Evolutionary conservation across 1,140 invertebrate species (phyloP), one percentile per base, ranked within the genome.

Genomic region (Diploscapter pachys): DNA sequence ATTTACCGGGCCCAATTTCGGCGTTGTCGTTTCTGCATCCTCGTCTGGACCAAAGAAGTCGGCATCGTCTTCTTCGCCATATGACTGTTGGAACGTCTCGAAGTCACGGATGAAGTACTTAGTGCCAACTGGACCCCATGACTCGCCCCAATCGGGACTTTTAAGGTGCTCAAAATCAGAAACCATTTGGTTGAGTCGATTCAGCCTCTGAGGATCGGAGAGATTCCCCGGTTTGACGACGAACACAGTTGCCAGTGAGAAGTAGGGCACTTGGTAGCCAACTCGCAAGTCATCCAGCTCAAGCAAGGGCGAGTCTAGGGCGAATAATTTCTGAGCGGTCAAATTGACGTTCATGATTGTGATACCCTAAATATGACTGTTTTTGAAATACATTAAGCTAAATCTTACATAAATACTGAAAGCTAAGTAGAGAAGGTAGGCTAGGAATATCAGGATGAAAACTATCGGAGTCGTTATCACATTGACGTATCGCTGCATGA

Each of bases 71-170:
- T 73, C 72, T 54, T 82, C 77, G 9, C 73, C 75, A 61, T 76
- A 78, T 48, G 80, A 80, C 31, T 73, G 67, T 63, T 83, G 67
- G 63, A 85, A 84, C 5, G 69, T 79, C 11, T 78, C 63, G 63
- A 80, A 84, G 73, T 84, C 83, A 5, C 83, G 76, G 52, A 85
- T 77, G 62, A 85, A 84, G 61, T 85, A 84, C 59, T 85, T 80
- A 8, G 84, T 84, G 52, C 83, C 82, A 73, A 80, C 75, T 51
- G 79, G 71, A 48, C 83, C 83, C 82, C 82, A 84, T 55, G 71
- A 77, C 63, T 74, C 66, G 68, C 73, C 73, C 73, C 73, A 74
- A 68, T 31, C 31, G 13, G 64, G 68, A 55, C 84, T 84, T 6
- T 81, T 72, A 3, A 84, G 49, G 9, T 63, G 56, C 71, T 84